phyloP scores from a whole-genome alignment of 2,888 invertebrate genomes.

The Litoditis marina region DNA sequence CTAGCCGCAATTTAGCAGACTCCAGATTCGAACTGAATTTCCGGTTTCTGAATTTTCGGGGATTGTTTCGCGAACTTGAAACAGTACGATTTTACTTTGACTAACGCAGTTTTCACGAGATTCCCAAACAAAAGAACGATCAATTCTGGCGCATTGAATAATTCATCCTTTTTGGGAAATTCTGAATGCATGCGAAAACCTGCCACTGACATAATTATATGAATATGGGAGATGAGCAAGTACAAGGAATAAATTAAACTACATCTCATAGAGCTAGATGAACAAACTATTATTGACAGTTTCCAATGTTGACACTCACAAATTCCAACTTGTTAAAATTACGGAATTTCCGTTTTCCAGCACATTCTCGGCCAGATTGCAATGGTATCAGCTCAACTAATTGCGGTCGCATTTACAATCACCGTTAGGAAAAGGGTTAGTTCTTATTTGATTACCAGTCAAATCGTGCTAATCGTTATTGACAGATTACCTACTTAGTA shows the following conservation, averaged over 20 bases:
- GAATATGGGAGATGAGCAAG: neutral
- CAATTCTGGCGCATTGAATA: neutral
- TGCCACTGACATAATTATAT: neutral
- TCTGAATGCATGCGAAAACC: neutral
- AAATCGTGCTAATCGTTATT: too few species aligned
- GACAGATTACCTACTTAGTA: too few species aligned
- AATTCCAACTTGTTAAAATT: too few species aligned
- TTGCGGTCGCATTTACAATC: constrained; percentile 16
- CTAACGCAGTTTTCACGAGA: too few species aligned
- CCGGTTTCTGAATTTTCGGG: too few species aligned
- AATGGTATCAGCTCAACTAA: constrained; percentile 11
- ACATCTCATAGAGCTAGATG: neutral
- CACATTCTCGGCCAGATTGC: constrained; percentile 15
- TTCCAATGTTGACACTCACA: too few species aligned
- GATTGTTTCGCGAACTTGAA: too few species aligned
- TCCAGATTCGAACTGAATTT: too few species aligned
- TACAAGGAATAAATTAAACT: neutral
- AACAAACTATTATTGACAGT: neutral
- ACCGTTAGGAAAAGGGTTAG: constrained; percentile 22
- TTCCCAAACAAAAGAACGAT: too few species aligned
- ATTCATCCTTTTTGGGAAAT: neutral
- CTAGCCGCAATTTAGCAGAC: too few species aligned
- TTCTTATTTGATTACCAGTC: neutral
- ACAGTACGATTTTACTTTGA: too few species aligned
- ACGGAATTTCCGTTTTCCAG: too few species aligned